Base-by-base conservation (phyloP, 2,888 invertebrate species). In the Pollenia angustigena region DNA sequence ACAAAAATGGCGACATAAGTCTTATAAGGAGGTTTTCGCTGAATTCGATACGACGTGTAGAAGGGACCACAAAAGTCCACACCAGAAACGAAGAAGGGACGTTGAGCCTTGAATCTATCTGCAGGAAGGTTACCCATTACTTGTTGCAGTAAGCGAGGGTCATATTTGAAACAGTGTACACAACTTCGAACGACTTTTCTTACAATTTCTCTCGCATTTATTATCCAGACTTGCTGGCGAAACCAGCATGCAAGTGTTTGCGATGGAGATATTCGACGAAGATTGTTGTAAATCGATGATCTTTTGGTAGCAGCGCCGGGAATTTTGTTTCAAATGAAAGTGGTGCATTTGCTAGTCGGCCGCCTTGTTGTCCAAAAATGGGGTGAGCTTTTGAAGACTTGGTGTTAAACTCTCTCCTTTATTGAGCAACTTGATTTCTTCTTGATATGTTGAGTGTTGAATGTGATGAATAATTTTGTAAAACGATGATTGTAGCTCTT, bases 241-340 rank as follows among this genome's bases (percentile, higher is more conserved):
- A 88, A 32, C 58, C 56, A 46, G 60, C 74, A 50, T 74, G 74
- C 40, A 74, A 23, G n/a, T 74, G 40, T 16, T 74, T 62, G 2
- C 50, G 74, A 50, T 74, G 50, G 40, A 62, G 60, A 40, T 74
- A 16, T 23, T 74, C 40, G 56, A 62, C 14, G 58, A 72, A 72
- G 7, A 72, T 10, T 23, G 9, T 23, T 6, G 58, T 50, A 16
- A 74, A 58, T n/a, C 68, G 50, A 52, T 71, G 56, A n/a, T 68
- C 8, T 46, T 46, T 68, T 14, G 50, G 68, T 32, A 52, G 40
- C 10, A 72, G 72, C 9, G 12, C 54, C 4, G 89, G 90, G 87
- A 90, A 89, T 72, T 88, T 89, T 60, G 89, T 81, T 23, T 89
- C 87, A 52, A 81, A 88, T 9, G 87, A 75, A 4, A 90, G 40